Base-by-base conservation (phyloP, 2,797 vertebrate genomes). In the Melanogrammus aeglefinus region DNA sequence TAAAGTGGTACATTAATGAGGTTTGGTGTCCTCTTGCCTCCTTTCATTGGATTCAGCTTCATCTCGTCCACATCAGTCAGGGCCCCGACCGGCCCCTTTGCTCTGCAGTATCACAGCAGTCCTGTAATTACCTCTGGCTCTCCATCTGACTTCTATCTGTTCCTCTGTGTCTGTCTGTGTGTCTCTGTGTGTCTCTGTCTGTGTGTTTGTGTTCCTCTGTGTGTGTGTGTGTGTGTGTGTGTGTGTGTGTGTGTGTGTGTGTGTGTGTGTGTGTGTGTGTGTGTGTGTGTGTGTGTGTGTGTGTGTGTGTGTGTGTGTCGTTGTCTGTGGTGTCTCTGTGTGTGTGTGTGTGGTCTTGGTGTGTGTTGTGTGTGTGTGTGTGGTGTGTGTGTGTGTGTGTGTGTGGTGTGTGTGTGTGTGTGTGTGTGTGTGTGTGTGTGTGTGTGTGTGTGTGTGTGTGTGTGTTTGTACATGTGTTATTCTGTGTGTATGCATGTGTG, bases 41-140 rank as follows among this genome's bases (percentile, higher is more conserved):
- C 79, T 81, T 73, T 84, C 85, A 74, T 70, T 81, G 81, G 77
- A 80, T 72, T 87, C 82, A 72, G 36, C 78, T 47, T 80, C 47
- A 41, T 76, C 73, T 77, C 51, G 75, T 82, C 80, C 71, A 81
- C 81, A 88, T 86, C 86, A 86, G 78, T 83, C 86, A 86, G 73
- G 83, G 80, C 81, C 79, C 80, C 80, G 21, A 36, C 6, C 41
- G 80, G 75, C 79, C 77, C 41, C 69, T 51, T 77, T 83, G 73
- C 57, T 86, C 82, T 80, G 77, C 76, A 85, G 81, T 72, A 78
- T 36, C 76, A 80, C 83, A 75, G 76, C 73, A 76, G 84, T 86
- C 86, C 88, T 89, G 84, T 91, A 91, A 92, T 91, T 92, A 88
- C 87, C 72, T 77, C 77, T 75, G 76, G 82, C 84, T 83, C 85